Conservation (phyloP, 2,113 vertebrate species). For the Excalfactoria chinensis region DNA sequence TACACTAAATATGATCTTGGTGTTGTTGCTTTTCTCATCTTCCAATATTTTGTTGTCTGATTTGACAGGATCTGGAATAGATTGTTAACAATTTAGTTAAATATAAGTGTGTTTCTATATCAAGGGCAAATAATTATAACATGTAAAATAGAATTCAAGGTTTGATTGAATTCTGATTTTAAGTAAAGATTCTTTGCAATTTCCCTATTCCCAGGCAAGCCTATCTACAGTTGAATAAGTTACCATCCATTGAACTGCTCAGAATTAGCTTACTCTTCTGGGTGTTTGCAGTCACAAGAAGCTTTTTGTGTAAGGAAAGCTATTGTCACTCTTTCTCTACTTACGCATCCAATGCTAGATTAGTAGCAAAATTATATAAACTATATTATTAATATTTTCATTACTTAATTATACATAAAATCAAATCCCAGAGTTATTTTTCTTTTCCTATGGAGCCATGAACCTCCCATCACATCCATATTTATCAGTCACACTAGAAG, state of each 20-base stretch:
- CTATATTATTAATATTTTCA: constrained; percentile 27
- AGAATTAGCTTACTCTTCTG: background rate
- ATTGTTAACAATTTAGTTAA: background rate
- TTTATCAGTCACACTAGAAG: constrained; percentile 24
- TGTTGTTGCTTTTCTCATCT: background rate
- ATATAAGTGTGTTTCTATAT: background rate
- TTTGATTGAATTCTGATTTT: background rate
- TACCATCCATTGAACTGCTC: background rate
- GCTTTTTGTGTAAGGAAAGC: background rate
- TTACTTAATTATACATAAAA: constrained; percentile 40
- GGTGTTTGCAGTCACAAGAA: background rate
- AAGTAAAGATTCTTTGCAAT: background rate
- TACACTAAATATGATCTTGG: background rate
- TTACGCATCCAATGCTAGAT: background rate
- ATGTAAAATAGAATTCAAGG: constrained; percentile 1
- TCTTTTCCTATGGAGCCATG: constrained; percentile 21
- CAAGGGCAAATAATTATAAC: background rate
- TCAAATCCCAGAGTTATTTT: constrained; percentile 11
- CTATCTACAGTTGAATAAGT: background rate
- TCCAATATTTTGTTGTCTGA: background rate
- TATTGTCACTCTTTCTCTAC: background rate
- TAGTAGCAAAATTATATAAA: background rate
- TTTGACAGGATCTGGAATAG: background rate
- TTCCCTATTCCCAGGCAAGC: background rate
- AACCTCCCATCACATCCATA: constrained; percentile 55